phyloP scores from a whole-genome alignment of 2,797 vertebrate genomes.

The Liasis olivaceus region DNA sequence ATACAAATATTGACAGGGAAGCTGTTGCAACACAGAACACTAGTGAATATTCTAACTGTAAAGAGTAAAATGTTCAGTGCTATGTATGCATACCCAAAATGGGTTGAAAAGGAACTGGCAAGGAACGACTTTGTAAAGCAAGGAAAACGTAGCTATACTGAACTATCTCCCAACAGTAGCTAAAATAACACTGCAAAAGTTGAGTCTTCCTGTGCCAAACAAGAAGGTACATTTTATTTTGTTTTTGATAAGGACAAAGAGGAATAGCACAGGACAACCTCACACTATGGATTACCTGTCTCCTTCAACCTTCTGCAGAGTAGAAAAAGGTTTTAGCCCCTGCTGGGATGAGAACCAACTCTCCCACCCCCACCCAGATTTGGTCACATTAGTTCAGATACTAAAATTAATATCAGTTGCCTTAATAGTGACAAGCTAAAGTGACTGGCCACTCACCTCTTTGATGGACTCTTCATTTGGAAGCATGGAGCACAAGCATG shows the following conservation, averaged over 20 bases:
- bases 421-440: not conserved
- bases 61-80: not conserved
- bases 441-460: constrained; percentile 80
- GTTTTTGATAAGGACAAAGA: not conserved
- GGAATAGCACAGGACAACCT: not conserved
- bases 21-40: not conserved
- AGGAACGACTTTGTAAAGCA: not conserved
- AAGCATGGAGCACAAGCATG: constrained; percentile 91
- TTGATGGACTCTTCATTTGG: constrained; percentile 94
- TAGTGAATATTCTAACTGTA: not conserved
- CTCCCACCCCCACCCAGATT: not conserved
- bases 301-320: not conserved
- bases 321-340: not conserved
- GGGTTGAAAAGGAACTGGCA: not conserved
- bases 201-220: not conserved
- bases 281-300: not conserved
- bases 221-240: not conserved
- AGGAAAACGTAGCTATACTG: not conserved
- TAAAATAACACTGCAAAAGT: not conserved
- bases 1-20: not conserved
- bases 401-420: not conserved
- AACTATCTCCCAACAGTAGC: not conserved
- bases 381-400: not conserved
- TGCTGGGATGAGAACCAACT: not conserved
- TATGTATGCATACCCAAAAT: not conserved